Evolutionary conservation across 1,140 invertebrate species (phyloP), one percentile per base, ranked within the genome.

Genomic region (Colletes gigas): DNA sequence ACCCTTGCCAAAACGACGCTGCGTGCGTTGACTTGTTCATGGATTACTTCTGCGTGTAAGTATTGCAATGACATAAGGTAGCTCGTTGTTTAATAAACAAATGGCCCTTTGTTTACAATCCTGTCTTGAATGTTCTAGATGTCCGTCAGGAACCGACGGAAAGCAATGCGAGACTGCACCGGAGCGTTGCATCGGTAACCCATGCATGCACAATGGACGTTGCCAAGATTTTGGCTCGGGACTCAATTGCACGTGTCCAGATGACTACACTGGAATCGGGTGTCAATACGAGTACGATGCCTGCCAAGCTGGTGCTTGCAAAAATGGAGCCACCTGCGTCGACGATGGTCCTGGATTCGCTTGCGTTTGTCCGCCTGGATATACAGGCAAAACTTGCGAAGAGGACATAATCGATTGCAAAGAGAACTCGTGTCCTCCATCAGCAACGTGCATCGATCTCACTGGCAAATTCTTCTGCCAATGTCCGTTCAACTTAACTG

Each of bases 191-290:
- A 98, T 99, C 82, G 98, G 98, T 3, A 97, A 98, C 89, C 98
- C 98, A 9, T 99, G 98, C 90, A 98, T 98, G 97, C 98, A 99
- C 87, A 97, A 97, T 63, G 98, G 98, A 68, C 96, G 96, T 89
- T 99, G 98, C 88, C 97, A 97, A 93, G 98, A 99, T 91, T 99
- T 97, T 89, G 98, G 98, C 17, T 98, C 98, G 1, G 98, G 98
- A 3, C 93, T 99, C 0, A 99, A 99, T 89, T 99, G 98, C 88
- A 96, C 98, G 30, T 99, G 98, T 89, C 96, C 97, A 0, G 93
- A 94, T 70, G 97, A 98, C 89, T 98, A 96, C 88, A 95, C 96
- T 2, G 98, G 97, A 76, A 96, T 98, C 83, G 98, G 98, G 12
- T 99, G 98, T 87, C 97, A 99, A 91, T 98, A 98, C 88, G 98